Percentiles rank a stretch among this genome's conserved stretches.
Evolutionary conservation across 2,797 vertebrate species (phyloP).

Genomic region (Urocyon cinereoargenteus): DNA sequence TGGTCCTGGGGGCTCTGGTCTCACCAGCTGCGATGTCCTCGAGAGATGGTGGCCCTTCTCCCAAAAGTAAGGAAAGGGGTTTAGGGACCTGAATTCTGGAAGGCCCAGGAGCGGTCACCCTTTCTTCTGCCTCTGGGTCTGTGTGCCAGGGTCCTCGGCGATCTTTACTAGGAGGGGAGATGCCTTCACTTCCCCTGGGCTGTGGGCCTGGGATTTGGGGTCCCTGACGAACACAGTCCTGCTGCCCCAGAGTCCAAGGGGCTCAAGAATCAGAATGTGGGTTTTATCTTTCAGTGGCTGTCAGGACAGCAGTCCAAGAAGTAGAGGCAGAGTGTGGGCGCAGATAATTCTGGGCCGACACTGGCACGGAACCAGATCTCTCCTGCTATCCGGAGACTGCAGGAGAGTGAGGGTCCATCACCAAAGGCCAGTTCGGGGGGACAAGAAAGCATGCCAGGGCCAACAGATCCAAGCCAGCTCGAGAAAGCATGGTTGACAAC

Average conservation of each 20-base stretch:
- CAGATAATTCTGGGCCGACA: not conserved
- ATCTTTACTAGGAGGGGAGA: not conserved
- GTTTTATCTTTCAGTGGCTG: not conserved
- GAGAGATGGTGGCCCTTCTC: not conserved
- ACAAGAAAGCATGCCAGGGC: accelerated
- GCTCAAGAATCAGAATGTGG: not conserved
- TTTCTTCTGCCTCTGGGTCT: not conserved
- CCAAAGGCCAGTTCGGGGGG: not conserved
- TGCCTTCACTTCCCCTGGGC: not conserved
- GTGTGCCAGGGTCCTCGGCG: accelerated
- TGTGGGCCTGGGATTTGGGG: not conserved
- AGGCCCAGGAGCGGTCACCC: no score
- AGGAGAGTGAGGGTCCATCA: not conserved
- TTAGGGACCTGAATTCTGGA: not conserved
- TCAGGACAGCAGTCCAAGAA: not conserved
- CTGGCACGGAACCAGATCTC: not conserved
- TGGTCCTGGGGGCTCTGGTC: not conserved
- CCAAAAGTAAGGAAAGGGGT: not conserved
- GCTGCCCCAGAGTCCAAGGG: not conserved
- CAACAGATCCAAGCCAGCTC: not conserved
- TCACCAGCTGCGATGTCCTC: accelerated
- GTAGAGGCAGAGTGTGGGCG: not conserved
- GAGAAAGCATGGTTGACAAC: not conserved
- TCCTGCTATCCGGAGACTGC: not conserved
- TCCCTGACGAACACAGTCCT: accelerated